These are phyloP conservation scores for Malachius bipustulatus DNA, from an alignment of 2,888 invertebrate species.

Conservation along the genomic window DNA sequence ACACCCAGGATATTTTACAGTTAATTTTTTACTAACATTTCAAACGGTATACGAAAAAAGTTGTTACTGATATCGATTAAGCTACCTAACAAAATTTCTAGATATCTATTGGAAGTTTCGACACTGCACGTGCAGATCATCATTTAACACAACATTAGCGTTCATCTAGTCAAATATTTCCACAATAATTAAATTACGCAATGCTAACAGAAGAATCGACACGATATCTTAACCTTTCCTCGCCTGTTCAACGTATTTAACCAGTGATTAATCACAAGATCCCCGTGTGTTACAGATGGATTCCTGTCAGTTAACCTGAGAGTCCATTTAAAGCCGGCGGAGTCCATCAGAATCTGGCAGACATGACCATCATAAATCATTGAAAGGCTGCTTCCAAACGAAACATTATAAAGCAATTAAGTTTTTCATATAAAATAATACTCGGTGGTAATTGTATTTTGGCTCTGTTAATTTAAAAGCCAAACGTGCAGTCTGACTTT, in stretches of 20 bases:
- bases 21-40: too few species aligned
- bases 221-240: constrained; percentile 1
- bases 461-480: constrained; percentile 26
- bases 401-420: constrained; percentile 29
- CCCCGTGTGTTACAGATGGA: not conserved
- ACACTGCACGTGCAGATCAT: too few species aligned
- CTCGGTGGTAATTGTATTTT: constrained; percentile 27
- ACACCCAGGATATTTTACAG: too few species aligned
- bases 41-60: too few species aligned
- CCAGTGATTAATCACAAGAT: not conserved
- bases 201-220: not conserved
- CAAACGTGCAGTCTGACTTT: constrained; percentile 21
- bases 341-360: too few species aligned
- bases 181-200: constrained; percentile 2
- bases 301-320: too few species aligned
- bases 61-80: too few species aligned
- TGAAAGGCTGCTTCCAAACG: constrained; percentile 20
- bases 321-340: too few species aligned
- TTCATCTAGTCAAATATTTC: too few species aligned
- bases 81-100: too few species aligned
- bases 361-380: constrained; percentile 24
- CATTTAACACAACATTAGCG: too few species aligned
- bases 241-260: not conserved
- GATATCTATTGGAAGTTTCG: too few species aligned
- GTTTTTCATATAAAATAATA: constrained; percentile 29